Conservation (phyloP, 1,140 invertebrate species). For the Microplitis mediator region DNA sequence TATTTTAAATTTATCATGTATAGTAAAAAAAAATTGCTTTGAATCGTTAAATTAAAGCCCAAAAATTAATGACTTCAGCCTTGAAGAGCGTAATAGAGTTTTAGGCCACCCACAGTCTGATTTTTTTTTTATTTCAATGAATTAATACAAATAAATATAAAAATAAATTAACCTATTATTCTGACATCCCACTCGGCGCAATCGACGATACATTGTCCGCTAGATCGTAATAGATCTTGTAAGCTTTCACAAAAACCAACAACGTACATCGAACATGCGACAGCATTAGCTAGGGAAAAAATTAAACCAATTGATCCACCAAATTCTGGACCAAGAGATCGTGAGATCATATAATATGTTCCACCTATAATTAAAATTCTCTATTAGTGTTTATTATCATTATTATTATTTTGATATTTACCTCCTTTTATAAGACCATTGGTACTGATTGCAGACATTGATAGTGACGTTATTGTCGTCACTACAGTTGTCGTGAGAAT, state of each 20-base stretch:
- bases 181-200: conserved; percentile 66
- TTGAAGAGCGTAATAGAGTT: too few species aligned
- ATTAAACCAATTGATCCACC: conserved; percentile 88
- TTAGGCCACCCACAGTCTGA: background rate
- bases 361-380: conserved; percentile 70
- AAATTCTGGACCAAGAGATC: conserved; percentile 95
- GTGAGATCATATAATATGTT: conserved; percentile 97
- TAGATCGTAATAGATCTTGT: conserved; percentile 67
- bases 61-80: too few species aligned
- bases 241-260: conserved; percentile 97
- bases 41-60: too few species aligned
- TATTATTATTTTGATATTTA: conserved; percentile 44
- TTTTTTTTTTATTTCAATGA: background rate
- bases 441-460: conserved; percentile 97
- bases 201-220: conserved; percentile 67
- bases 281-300: conserved; percentile 92
- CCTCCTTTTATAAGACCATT: conserved; percentile 91
- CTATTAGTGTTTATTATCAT: background rate
- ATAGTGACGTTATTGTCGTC: conserved; percentile 90
- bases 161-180: conserved; percentile 53
- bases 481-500: conserved; percentile 87
- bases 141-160: too few species aligned
- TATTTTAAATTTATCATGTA: too few species aligned
- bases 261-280: conserved; percentile 97
- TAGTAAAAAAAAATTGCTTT: too few species aligned